These are phyloP conservation scores for Enteromius treurensis DNA, from an alignment of 2,797 vertebrate genomes.

Conservation along the genomic window DNA sequence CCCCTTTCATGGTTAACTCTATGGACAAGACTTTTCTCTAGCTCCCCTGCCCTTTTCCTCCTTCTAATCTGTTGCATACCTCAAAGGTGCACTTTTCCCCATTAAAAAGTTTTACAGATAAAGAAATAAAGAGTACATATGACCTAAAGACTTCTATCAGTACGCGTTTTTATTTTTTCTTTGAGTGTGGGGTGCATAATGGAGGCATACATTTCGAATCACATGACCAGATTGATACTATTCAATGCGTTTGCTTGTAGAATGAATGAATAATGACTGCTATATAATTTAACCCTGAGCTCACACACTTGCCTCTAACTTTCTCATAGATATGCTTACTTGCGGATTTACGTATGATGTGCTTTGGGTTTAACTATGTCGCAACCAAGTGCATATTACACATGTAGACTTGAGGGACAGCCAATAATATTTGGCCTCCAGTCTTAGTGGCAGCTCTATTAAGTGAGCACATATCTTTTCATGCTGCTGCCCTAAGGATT, in stretches of 20 bases:
- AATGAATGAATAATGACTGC: background rate
- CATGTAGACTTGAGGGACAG: background rate
- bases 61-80: conserved; percentile 47
- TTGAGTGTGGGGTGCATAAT: background rate
- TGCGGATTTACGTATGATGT: background rate
- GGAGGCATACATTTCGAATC: background rate
- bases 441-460: background rate
- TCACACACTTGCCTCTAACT: conserved; percentile 2
- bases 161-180: background rate
- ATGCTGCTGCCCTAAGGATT: background rate
- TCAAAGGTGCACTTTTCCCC: conserved; percentile 10
- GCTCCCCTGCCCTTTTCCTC: background rate
- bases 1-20: conserved; percentile 59
- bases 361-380: background rate
- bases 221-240: conserved; percentile 2
- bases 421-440: background rate
- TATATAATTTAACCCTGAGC: background rate
- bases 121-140: conserved; percentile 17
- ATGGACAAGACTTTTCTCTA: conserved; percentile 57
- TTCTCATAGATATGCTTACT: background rate
- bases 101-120: conserved; percentile 17
- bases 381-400: background rate
- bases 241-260: background rate
- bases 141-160: background rate
- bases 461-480: background rate